phyloP scores from a whole-genome alignment of 2,888 invertebrate species.

The Andrena minutula region DNA sequence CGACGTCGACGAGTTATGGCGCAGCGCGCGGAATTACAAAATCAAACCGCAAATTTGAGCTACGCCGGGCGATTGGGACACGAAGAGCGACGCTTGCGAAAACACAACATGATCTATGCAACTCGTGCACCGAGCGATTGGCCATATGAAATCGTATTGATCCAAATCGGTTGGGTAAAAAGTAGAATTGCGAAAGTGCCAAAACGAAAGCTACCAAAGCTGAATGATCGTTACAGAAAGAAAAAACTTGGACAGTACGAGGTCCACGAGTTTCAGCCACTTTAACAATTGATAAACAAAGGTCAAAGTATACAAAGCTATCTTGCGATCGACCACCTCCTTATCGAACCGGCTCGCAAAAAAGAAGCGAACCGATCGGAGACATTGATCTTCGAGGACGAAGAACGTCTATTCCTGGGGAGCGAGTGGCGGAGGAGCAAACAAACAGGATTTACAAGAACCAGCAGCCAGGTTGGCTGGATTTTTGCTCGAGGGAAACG shows the following conservation, averaged over 20 bases:
- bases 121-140: not conserved
- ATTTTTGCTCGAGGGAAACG: slow-evolving; percentile 57
- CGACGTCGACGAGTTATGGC: not conserved
- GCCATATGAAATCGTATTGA: not conserved
- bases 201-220: no score
- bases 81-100: not conserved
- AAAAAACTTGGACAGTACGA: no score
- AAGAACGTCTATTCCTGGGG: not conserved
- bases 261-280: no score
- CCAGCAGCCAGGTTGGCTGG: slow-evolving; percentile 10
- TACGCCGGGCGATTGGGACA: not conserved
- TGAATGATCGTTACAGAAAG: no score
- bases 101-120: not conserved
- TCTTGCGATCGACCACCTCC: not conserved
- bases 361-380: not conserved
- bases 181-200: no score
- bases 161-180: not conserved
- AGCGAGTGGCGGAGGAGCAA: slow-evolving; percentile 16
- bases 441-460: slow-evolving; percentile 44
- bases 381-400: slow-evolving; percentile 16
- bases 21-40: slow-evolving; percentile 1
- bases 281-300: no score
- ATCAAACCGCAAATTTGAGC: slow-evolving; percentile 16
- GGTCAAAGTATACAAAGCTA: no score
- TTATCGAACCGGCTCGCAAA: not conserved